Base-by-base conservation (phyloP, 2,113 vertebrate genomes). In the Ceyx melanurus region DNA sequence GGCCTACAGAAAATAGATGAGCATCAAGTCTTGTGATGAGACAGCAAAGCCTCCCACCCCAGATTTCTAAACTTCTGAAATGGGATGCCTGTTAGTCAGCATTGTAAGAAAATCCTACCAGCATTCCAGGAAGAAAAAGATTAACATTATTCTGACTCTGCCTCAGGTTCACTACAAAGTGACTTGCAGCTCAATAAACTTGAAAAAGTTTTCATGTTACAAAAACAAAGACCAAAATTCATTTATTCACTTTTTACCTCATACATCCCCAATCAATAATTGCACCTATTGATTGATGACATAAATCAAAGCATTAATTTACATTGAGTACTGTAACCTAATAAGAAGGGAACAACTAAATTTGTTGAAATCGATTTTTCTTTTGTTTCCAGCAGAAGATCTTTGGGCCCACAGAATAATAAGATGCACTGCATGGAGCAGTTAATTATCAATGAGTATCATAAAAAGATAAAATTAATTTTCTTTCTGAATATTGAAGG, bases 241-340 rank as follows among this genome's bases (percentile, higher is more conserved):
- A 94, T 75, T 95, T 91, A 78, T 93, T 96, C 93, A 37, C 90
- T 96, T 97, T 93, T 67, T 72, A 79, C 90, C 94, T 96, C 94
- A 72, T 95, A 88, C 82, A 90, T 95, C 80, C 87, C 67, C 82
- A 97, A 95, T 98, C 96, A 97, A 97, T 97, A 97, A 97, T 95
- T 96, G 92, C 86, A 93, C 75, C 92, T 96, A 97, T 97, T 93
- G 97, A 98, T 97, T 21, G 31, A 91, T 91, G 92, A 79, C 95
- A 96, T 96, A 93, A 95, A 97, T 96, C 92, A 96, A 96, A 97
- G 96, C 97, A 96, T 97, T 97, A 93, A 98, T 98, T 98, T 98
- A 94, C 94, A 97, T 86, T 65, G 94, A 97, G 67, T 77, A 92
- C 77, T 40, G 5, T 96, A 98, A 98, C 95, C 94, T 97, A 96